Conservation (phyloP, 2,888 invertebrate genomes). For the Drosophila barbarae region DNA sequence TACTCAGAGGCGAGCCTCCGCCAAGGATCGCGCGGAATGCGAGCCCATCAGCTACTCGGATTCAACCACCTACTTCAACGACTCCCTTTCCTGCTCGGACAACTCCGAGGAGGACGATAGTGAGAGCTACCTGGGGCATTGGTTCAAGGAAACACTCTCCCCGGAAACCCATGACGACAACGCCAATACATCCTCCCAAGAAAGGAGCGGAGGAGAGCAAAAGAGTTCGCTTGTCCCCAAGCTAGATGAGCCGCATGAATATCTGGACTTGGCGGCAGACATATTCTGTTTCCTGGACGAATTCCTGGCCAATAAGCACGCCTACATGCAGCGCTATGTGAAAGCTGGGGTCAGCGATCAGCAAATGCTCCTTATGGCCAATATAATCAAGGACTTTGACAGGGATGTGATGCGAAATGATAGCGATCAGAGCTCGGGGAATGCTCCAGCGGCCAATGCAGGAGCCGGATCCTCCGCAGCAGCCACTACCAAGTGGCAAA, state of each 20-base stretch:
- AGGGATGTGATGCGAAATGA: slow-evolving; percentile 92
- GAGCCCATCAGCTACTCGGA: slow-evolving; percentile 93
- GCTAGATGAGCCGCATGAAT: slow-evolving; percentile 91
- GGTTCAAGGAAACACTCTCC: slow-evolving; percentile 96
- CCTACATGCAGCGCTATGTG: slow-evolving; percentile 84
- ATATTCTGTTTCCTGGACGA: slow-evolving; percentile 92
- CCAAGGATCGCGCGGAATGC: slow-evolving; percentile 87
- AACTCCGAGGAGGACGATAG: slow-evolving; percentile 91
- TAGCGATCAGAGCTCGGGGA: slow-evolving; percentile 83
- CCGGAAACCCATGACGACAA: slow-evolving; percentile 81
- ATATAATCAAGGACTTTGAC: slow-evolving; percentile 94
- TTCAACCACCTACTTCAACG: slow-evolving; percentile 97
- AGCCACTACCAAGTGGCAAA: slow-evolving; percentile 78
- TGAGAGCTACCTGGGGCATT: slow-evolving; percentile 84
- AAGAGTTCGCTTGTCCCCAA: slow-evolving; percentile 84
- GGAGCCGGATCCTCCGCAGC: slow-evolving; percentile 23
- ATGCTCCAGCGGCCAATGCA: slow-evolving; percentile 3
- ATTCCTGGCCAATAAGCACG: slow-evolving; percentile 83
- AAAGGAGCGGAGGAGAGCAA: slow-evolving; percentile 82
- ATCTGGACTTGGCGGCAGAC: slow-evolving; percentile 91
- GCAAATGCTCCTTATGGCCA: slow-evolving; percentile 92
- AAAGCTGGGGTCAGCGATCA: slow-evolving; percentile 88
- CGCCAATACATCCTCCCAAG: slow-evolving; percentile 82
- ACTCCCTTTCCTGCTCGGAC: slow-evolving; percentile 93
- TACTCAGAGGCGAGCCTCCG: slow-evolving; percentile 88